phyloP scores from a whole-genome alignment of 2,797 vertebrate genomes.

The Steatocranus sp. region DNA sequence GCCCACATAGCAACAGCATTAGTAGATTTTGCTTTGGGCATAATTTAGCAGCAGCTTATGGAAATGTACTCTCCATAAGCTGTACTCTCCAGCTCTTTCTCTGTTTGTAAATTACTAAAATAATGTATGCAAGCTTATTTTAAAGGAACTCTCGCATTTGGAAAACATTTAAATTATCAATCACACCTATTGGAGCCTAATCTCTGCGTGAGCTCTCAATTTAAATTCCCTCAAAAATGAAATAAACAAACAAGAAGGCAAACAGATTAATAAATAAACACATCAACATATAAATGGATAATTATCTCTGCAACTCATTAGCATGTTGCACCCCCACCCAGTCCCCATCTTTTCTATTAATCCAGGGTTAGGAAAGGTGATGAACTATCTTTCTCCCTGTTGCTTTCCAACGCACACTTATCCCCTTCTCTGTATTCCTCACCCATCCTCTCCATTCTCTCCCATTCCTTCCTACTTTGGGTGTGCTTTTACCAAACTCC shows the following conservation, averaged over 20 bases:
- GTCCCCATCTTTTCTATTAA: constrained; percentile 24
- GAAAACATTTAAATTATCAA: constrained; percentile 32
- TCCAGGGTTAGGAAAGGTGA: neutral
- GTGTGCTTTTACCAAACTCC: neutral
- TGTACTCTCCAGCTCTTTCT: neutral
- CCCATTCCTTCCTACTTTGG: neutral
- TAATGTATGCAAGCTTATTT: constrained; percentile 1
- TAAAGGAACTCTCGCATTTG: neutral
- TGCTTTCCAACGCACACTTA: neutral
- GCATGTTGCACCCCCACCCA: constrained; percentile 21
- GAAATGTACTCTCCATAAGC: neutral
- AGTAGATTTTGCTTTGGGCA: neutral
- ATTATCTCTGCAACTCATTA: constrained; percentile 27
- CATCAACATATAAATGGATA: constrained; percentile 23
- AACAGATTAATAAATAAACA: constrained; percentile 43
- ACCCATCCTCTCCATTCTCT: neutral
- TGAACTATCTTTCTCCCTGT: neutral
- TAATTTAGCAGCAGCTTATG: constrained; percentile 15
- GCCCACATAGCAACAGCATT: neutral
- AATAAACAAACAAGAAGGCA: constrained; percentile 10
- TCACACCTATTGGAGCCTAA: constrained; percentile 4
- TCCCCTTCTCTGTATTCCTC: neutral
- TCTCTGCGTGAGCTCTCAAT: neutral
- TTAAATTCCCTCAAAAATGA: constrained; percentile 3
- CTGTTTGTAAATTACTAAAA: constrained; percentile 22